Evolutionary conservation across 1,140 invertebrate genomes (phyloP).

Genomic region (Drosophila pallidifrons): DNA sequence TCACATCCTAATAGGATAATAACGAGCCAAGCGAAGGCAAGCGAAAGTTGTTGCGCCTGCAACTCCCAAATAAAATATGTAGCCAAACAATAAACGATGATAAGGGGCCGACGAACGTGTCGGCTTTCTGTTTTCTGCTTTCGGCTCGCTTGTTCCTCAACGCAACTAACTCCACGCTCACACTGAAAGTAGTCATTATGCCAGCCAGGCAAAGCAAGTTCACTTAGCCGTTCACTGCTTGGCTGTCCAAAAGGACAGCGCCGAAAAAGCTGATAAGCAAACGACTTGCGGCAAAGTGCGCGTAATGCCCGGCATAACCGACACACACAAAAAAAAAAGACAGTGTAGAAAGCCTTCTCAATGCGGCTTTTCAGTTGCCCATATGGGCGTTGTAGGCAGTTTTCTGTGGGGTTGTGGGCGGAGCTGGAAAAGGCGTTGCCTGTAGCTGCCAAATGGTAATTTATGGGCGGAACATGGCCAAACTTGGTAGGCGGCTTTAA

Average conservation of each 20-base stretch:
- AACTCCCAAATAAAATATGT: conserved; percentile 64
- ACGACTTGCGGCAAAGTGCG: conserved; percentile 72
- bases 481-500: conserved; percentile 74
- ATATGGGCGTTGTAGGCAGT: conserved; percentile 29
- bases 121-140: conserved; percentile 28
- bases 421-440: conserved; percentile 35
- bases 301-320: conserved; percentile 58
- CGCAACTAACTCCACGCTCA: neutral
- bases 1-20: conserved; percentile 82
- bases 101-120: conserved; percentile 79
- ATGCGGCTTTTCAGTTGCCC: conserved; percentile 46
- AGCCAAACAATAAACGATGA: conserved; percentile 79
- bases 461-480: conserved; percentile 72
- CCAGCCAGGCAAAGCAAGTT: conserved; percentile 20
- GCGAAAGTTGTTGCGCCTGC: conserved; percentile 80
- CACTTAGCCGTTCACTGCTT: conserved; percentile 50
- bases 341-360: conserved; percentile 6
- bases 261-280: conserved; percentile 72
- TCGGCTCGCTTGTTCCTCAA: neutral
- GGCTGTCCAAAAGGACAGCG: conserved; percentile 38
- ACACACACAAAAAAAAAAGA: conserved; percentile 2
- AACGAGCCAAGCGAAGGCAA: conserved; percentile 69
- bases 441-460: conserved; percentile 79
- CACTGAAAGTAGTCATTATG: conserved; percentile 31
- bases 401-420: neutral